A percentile compares a stretch with the other conserved stretches of the same genome.
phyloP scores from a whole-genome alignment of 1,140 invertebrate genomes.

The Magallana angulata region DNA sequence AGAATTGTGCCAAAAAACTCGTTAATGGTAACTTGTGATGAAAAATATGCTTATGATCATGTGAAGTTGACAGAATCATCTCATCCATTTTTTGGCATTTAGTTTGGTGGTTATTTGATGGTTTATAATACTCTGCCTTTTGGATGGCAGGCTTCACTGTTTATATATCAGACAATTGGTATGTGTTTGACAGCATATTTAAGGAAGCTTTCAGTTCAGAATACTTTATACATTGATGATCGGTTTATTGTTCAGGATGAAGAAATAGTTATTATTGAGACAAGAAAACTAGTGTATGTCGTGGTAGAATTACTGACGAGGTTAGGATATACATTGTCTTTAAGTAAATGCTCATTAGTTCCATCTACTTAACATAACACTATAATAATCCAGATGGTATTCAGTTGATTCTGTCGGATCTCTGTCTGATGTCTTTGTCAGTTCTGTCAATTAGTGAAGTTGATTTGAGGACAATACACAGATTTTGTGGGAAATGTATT shows the following conservation, averaged over 20 bases:
- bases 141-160: conserved; percentile 53
- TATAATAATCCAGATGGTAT: too few species aligned
- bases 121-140: conserved; percentile 54
- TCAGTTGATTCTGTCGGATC: too few species aligned
- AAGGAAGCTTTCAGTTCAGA: conserved; percentile 38
- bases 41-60: too few species aligned
- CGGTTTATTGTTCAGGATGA: conserved; percentile 28
- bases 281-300: conserved; percentile 13
- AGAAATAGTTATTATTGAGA: neutral
- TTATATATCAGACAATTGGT: conserved; percentile 54
- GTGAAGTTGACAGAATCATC: too few species aligned
- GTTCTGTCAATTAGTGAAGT: too few species aligned
- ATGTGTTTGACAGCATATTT: conserved; percentile 54
- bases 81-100: too few species aligned
- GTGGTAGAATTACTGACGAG: conserved; percentile 15
- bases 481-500: too few species aligned
- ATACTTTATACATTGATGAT: conserved; percentile 59
- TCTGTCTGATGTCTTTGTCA: too few species aligned
- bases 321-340: conserved; percentile 11
- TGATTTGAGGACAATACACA: too few species aligned
- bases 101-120: conserved; percentile 53
- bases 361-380: too few species aligned
- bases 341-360: conserved; percentile 4
- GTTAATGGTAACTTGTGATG: too few species aligned
- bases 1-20: too few species aligned